Percentiles rank a stretch among this genome's conserved stretches.
Evolutionary conservation across 1,140 invertebrate species (phyloP).

Genomic region (Nixonia krombeini): DNA sequence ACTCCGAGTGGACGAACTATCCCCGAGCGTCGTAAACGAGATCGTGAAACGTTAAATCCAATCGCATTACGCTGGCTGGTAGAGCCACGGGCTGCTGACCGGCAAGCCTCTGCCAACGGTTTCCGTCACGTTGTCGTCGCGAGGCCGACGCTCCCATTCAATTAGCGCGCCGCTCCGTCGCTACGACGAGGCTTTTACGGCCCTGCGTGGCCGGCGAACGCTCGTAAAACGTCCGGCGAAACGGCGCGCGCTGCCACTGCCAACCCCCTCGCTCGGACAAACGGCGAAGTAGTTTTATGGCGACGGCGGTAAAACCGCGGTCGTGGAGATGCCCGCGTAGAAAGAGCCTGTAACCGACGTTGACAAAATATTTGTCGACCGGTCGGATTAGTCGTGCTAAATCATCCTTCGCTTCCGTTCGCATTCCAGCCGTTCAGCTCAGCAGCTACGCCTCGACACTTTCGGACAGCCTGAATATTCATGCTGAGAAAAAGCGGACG

Average conservation of each 20-base stretch:
- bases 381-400: constrained; percentile 11
- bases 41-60: constrained; percentile 34
- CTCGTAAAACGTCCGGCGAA: not conserved
- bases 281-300: too few relatives aligned
- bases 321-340: constrained; percentile 14
- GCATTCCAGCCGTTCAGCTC: too few relatives aligned
- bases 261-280: too few relatives aligned
- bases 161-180: not conserved
- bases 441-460: too few relatives aligned
- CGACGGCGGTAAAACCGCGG: constrained; percentile 18
- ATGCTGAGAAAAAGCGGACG: too few relatives aligned
- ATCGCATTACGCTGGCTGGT: constrained; percentile 27
- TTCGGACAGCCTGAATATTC: too few relatives aligned
- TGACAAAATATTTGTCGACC: constrained; percentile 34
- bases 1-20: not conserved
- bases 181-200: constrained; percentile 1
- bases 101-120: too few relatives aligned
- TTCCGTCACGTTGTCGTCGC: not conserved
- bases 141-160: constrained; percentile 6
- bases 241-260: not conserved
- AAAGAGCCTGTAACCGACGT: constrained; percentile 6
- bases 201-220: too few relatives aligned
- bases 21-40: constrained; percentile 3
- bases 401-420: constrained; percentile 5
- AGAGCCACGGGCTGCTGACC: constrained; percentile 1